Percentiles rank a stretch among this genome's conserved stretches.
Conservation (phyloP, 2,888 invertebrate species). For the Lasioglossum villosulum region DNA sequence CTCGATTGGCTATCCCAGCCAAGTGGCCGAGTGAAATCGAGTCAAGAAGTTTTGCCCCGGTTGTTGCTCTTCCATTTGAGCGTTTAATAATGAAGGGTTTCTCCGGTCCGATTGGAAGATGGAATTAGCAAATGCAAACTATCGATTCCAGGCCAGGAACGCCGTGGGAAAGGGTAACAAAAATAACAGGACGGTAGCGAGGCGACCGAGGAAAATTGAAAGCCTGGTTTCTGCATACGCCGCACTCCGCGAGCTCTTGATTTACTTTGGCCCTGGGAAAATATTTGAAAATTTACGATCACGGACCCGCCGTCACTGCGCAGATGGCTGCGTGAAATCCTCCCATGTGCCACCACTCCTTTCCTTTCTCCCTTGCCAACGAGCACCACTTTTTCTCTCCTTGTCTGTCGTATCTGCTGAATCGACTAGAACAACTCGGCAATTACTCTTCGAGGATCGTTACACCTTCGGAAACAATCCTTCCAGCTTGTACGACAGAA, state of each 20-base stretch:
- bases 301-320: constrained; percentile 30
- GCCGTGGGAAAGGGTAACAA: constrained; percentile 31
- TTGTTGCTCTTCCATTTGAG: constrained; percentile 51
- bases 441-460: constrained; percentile 81
- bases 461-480: constrained; percentile 80
- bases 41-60: constrained; percentile 6
- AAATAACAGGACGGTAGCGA: constrained; percentile 44
- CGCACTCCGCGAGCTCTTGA: constrained; percentile 63
- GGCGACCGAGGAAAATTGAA: constrained; percentile 47
- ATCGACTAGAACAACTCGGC: constrained; percentile 80
- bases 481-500: constrained; percentile 58
- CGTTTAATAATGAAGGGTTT: constrained; percentile 51
- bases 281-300: constrained; percentile 81
- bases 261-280: constrained; percentile 77
- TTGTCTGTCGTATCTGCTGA: constrained; percentile 76
- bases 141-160: constrained; percentile 31
- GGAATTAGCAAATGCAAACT: constrained; percentile 46
- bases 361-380: constrained; percentile 30
- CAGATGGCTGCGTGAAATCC: constrained; percentile 60
- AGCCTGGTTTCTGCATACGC: constrained; percentile 67
- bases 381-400: constrained; percentile 50
- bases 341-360: constrained; percentile 35
- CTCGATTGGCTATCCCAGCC: neutral
- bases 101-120: neutral
- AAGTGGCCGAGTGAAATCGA: neutral